Conservation (phyloP, 1,140 invertebrate genomes). For the Drosophila teissieri region DNA sequence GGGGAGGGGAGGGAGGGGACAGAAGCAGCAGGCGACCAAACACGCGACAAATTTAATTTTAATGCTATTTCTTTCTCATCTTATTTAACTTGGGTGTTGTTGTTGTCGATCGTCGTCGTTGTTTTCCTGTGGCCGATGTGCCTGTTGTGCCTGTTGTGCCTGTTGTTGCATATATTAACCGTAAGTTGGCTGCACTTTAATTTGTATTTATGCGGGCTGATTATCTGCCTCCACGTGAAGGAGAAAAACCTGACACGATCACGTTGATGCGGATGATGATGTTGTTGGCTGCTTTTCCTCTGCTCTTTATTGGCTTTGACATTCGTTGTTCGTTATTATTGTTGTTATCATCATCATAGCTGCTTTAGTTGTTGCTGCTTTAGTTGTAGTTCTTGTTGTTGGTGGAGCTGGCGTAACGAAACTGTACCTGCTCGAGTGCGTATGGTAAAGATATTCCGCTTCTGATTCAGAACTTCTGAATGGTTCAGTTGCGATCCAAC, state of each 20-base stretch:
- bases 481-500: conserved; percentile 31
- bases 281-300: conserved; percentile 66
- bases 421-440: conserved; percentile 67
- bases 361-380: not conserved
- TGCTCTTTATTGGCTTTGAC: conserved; percentile 69
- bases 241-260: conserved; percentile 48
- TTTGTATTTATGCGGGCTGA: conserved; percentile 82
- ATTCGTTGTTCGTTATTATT: conserved; percentile 52
- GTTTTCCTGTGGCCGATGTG: conserved; percentile 33
- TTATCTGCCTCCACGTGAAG: conserved; percentile 57
- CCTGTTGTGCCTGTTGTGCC: too few relatives aligned
- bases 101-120: conserved; percentile 10
- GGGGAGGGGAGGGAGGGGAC: not conserved
- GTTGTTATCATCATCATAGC: conserved; percentile 8
- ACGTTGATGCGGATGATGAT: conserved; percentile 57
- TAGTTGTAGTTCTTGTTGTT: not conserved
- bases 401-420: conserved; percentile 47
- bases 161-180: conserved; percentile 78
- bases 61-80: conserved; percentile 75
- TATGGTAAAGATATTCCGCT: conserved; percentile 45
- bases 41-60: conserved; percentile 82
- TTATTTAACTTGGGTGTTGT: conserved; percentile 59
- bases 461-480: conserved; percentile 32
- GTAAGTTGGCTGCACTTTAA: conserved; percentile 80
- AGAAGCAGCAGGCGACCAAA: conserved; percentile 65